Evolutionary conservation across 2,797 vertebrate genomes (phyloP).

Genomic region (Jordanella pulchra): DNA sequence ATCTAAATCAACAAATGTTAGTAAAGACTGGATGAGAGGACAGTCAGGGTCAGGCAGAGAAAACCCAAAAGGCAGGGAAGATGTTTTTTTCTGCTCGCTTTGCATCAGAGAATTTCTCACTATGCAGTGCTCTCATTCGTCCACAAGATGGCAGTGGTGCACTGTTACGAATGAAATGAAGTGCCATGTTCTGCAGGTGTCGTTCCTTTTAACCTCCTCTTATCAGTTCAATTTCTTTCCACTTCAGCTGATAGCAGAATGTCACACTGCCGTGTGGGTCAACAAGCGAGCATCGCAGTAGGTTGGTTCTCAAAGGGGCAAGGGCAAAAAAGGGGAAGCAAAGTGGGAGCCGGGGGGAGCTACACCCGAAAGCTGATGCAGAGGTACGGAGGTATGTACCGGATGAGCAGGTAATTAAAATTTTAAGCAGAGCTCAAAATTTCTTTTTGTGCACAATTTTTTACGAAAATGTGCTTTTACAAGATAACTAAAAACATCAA

Average conservation of each 20-base stretch:
- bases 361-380: conserved; percentile 37
- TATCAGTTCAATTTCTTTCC: conserved; percentile 32
- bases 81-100: conserved; percentile 17
- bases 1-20: conserved; percentile 25
- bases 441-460: conserved; percentile 11
- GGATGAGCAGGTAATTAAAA: conserved; percentile 18
- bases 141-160: conserved; percentile 72
- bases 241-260: conserved; percentile 31
- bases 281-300: conserved; percentile 22
- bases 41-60: conserved; percentile 20
- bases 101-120: background rate
- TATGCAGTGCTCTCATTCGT: conserved; percentile 30
- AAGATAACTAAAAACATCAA: conserved; percentile 3
- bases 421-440: conserved; percentile 41
- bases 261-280: conserved; percentile 42
- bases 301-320: conserved; percentile 3
- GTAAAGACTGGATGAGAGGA: conserved; percentile 39
- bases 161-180: conserved; percentile 68
- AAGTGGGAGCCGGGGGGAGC: conserved; percentile 9
- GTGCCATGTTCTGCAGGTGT: conserved; percentile 10
- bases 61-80: conserved; percentile 13
- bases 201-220: conserved; percentile 16
- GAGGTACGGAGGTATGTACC: conserved; percentile 29
- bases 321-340: conserved; percentile 13
- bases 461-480: background rate